Evolutionary conservation across 1,140 invertebrate genomes (phyloP).

Genomic region (Eumaeus atala): DNA sequence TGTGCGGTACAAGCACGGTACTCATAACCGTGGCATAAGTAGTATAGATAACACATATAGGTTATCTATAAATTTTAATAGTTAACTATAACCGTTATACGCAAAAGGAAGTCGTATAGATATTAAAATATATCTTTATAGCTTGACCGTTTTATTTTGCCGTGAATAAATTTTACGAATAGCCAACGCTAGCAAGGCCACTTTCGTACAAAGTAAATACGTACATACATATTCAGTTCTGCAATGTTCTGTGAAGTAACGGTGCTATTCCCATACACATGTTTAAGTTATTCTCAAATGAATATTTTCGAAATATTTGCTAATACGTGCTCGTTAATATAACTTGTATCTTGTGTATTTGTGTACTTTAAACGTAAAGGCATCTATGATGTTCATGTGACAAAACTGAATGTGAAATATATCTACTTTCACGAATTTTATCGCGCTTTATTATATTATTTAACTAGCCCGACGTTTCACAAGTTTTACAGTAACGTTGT

Average conservation of each 20-base stretch:
- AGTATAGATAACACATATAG: constrained; percentile 3
- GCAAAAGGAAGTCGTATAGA: constrained; percentile 1
- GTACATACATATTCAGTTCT: background rate
- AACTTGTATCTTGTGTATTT: too few species aligned
- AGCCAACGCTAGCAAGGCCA: background rate
- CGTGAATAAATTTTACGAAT: constrained; percentile 6
- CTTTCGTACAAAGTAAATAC: background rate
- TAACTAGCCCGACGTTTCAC: too few species aligned
- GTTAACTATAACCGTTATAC: background rate
- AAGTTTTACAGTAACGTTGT: too few species aligned
- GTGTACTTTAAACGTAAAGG: too few species aligned
- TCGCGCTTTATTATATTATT: too few species aligned
- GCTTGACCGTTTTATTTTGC: background rate
- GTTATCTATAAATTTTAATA: background rate
- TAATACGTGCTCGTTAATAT: background rate
- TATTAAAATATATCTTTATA: constrained; percentile 6
- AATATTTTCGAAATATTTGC: constrained; percentile 3
- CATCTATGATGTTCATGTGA: too few species aligned
- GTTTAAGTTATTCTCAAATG: constrained; percentile 2
- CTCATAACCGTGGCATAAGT: background rate
- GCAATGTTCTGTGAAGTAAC: constrained; percentile 1
- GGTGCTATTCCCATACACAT: background rate
- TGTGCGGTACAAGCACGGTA: too few species aligned
- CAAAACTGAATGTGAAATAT: too few species aligned
- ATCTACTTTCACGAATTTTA: too few species aligned